Conservation (phyloP, 37 sponge, comb jelly and placozoan species). For the Mnemiopsis leidyi region DNA sequence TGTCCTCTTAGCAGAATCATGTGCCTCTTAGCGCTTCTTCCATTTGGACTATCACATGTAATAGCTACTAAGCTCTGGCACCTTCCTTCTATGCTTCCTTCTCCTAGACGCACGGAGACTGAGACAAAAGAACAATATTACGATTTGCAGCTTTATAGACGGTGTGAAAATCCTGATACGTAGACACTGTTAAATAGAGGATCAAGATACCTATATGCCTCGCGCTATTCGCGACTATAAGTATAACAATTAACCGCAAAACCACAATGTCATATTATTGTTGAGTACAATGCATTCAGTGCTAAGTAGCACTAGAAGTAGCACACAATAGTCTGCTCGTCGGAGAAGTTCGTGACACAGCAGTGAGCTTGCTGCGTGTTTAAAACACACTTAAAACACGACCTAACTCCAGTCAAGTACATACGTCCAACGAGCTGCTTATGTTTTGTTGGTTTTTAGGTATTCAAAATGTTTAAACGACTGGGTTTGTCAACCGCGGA, state of each 20-base stretch:
- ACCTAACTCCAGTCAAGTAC: too few species aligned
- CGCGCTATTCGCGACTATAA: too few species aligned
- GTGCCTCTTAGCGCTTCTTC: not conserved
- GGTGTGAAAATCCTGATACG: not conserved
- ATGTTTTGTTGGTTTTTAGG: not conserved
- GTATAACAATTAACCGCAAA: not conserved
- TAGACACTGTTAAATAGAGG: not conserved
- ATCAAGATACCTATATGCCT: not conserved
- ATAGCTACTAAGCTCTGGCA: not conserved
- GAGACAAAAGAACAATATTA: too few species aligned
- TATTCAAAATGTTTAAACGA: not conserved
- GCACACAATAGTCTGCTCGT: too few species aligned
- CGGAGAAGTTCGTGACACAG: too few species aligned
- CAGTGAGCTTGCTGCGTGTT: too few species aligned
- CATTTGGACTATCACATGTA: not conserved
- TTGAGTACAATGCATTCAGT: not conserved
- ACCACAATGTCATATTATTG: not conserved
- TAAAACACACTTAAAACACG: too few species aligned
- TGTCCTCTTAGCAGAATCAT: not conserved
- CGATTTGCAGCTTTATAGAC: too few species aligned
- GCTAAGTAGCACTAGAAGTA: too few species aligned
- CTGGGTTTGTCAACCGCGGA: not conserved
- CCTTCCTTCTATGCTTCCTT: not conserved
- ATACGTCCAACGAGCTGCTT: too few species aligned
- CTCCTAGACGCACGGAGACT: not conserved